Percentiles rank a stretch among this genome's conserved stretches.
These are phyloP conservation scores for Chaetophractus vellerosus DNA, from an alignment of 2,797 vertebrate species.

Conservation along the genomic window DNA sequence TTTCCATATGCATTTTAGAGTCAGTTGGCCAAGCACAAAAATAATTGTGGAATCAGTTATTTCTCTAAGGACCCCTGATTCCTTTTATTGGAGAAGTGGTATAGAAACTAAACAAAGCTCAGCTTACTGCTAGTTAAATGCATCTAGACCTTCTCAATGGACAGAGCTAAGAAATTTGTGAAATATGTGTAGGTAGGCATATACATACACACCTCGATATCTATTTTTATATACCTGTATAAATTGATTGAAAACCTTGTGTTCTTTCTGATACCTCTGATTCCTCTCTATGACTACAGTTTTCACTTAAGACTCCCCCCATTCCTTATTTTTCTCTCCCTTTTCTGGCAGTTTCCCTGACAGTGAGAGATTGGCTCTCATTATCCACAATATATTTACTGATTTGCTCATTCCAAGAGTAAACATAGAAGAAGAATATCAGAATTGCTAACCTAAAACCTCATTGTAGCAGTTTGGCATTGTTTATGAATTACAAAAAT, in stretches of 20 bases:
- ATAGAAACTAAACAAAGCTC: not conserved
- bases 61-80: not conserved
- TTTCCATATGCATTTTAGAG: not conserved
- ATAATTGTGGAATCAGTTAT: not conserved
- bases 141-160: not conserved
- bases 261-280: not conserved
- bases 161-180: not conserved
- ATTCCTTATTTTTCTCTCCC: not conserved
- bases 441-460: not conserved
- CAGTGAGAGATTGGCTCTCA: not conserved
- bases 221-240: not conserved
- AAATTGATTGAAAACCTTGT: not conserved
- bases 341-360: not conserved
- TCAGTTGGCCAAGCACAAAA: not conserved
- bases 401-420: not conserved
- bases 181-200: not conserved
- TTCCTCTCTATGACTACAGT: not conserved
- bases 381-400: not conserved
- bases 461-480: too few species aligned
- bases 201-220: accelerated
- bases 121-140: not conserved
- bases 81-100: not conserved
- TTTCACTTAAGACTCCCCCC: too few species aligned
- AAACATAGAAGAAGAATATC: not conserved
- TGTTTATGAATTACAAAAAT: too few species aligned